Percentiles rank a stretch among this genome's conserved stretches.
These are phyloP conservation scores for Acanthurus leucopareius DNA, from an alignment of 2,797 vertebrate species.

Conservation along the genomic window DNA sequence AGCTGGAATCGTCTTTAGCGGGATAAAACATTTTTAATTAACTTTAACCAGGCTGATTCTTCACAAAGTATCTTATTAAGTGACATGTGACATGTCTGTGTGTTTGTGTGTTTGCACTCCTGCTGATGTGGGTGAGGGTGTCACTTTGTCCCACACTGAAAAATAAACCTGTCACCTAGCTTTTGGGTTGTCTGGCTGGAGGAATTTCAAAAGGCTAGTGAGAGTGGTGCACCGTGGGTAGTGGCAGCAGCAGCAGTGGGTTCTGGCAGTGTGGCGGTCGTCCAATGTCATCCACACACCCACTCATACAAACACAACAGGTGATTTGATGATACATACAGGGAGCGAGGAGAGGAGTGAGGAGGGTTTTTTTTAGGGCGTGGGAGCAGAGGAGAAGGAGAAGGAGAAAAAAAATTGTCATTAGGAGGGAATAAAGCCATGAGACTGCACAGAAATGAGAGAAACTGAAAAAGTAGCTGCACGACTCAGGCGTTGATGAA, in stretches of 20 bases:
- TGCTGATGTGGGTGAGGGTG: conserved; percentile 12
- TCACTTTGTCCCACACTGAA: conserved; percentile 14
- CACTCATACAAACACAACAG: conserved; percentile 38
- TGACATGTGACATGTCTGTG: not conserved
- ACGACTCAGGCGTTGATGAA: conserved; percentile 34
- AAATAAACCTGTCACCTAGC: conserved; percentile 3
- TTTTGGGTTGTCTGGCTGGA: not conserved
- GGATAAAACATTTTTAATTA: not conserved
- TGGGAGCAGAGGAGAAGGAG: conserved; percentile 12
- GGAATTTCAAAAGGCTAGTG: conserved; percentile 8
- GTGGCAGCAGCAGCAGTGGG: conserved; percentile 9
- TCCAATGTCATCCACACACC: conserved; percentile 44
- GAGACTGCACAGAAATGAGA: conserved; percentile 1
- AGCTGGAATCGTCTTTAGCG: conserved; percentile 3
- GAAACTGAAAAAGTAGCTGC: not conserved
- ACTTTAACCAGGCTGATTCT: not conserved
- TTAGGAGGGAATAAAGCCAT: conserved; percentile 26
- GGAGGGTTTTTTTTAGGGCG: not conserved
- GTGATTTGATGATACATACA: conserved; percentile 4
- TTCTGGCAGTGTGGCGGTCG: conserved; percentile 34
- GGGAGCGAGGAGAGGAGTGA: not conserved
- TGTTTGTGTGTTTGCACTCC: not conserved
- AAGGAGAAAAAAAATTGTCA: conserved; percentile 8
- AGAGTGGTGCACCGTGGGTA: conserved; percentile 19
- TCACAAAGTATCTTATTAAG: not conserved